Conservation (phyloP, 2,113 vertebrate genomes). For the Emydocephalus ijimae region DNA sequence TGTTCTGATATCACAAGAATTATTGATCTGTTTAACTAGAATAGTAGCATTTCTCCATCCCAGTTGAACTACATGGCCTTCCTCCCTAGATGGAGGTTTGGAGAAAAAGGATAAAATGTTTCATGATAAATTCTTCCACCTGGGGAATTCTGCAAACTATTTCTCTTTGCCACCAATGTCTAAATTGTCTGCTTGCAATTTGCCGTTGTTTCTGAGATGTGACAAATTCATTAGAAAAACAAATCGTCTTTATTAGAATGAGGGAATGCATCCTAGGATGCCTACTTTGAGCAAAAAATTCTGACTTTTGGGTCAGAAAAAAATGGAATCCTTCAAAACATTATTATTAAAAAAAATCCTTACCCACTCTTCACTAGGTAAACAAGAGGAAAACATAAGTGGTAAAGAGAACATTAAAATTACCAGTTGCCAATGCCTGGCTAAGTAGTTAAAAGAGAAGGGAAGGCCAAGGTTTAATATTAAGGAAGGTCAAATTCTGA, state of each 20-base stretch:
- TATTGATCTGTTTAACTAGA: neutral
- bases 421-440: neutral
- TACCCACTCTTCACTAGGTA: neutral
- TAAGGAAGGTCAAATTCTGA: neutral
- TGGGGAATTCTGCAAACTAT: neutral
- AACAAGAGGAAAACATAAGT: neutral
- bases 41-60: neutral
- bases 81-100: neutral
- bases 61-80: neutral
- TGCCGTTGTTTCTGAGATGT: neutral
- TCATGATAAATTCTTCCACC: neutral
- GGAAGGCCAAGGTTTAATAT: neutral
- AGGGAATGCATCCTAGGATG: neutral
- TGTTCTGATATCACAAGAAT: neutral
- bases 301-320: neutral
- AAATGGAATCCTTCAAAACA: neutral
- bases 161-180: neutral
- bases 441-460: neutral
- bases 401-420: neutral
- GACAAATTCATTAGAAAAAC: neutral
- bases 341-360: neutral
- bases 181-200: neutral
- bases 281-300: neutral
- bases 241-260: neutral
- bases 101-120: neutral